Conservation (phyloP, 2,888 invertebrate genomes). For the Gortyna flavago region DNA sequence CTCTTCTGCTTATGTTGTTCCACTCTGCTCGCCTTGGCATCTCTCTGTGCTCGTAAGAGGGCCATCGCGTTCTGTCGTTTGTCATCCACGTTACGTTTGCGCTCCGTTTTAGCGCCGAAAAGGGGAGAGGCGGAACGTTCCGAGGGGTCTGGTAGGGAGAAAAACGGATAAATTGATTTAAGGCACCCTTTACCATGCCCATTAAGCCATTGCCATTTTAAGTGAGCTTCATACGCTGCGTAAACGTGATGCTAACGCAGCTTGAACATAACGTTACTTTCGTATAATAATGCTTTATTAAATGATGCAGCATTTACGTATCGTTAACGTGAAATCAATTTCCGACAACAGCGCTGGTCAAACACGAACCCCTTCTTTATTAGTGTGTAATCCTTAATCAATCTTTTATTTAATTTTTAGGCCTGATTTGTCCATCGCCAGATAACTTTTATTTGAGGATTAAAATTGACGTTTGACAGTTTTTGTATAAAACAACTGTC, state of each 20-base stretch:
- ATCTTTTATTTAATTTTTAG: neutral
- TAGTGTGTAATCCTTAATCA: too few relatives aligned
- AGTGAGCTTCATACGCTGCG: neutral
- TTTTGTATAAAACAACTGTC: too few relatives aligned
- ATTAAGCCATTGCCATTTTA: too few relatives aligned
- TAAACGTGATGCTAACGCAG: neutral
- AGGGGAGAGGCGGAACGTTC: slow-evolving; percentile 84
- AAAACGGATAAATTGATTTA: neutral
- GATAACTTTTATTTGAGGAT: too few relatives aligned
- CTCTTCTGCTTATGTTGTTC: slow-evolving; percentile 90
- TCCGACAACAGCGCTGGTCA: too few relatives aligned
- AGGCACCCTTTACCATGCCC: neutral
- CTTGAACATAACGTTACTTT: neutral
- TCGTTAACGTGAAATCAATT: too few relatives aligned
- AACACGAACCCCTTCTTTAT: too few relatives aligned
- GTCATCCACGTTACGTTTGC: slow-evolving; percentile 97
- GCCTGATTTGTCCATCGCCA: too few relatives aligned
- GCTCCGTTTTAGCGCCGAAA: slow-evolving; percentile 90
- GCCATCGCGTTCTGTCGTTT: slow-evolving; percentile 98
- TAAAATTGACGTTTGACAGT: too few relatives aligned
- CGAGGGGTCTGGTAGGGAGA: slow-evolving; percentile 42
- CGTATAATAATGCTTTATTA: too few relatives aligned
- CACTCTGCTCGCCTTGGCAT: slow-evolving; percentile 95
- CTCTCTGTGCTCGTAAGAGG: slow-evolving; percentile 96
- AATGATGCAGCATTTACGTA: too few relatives aligned